A percentile compares a stretch with the other conserved stretches of the same genome.
These are phyloP conservation scores for Fregata magnificens DNA, from an alignment of 2,113 vertebrate genomes.

Conservation along the genomic window DNA sequence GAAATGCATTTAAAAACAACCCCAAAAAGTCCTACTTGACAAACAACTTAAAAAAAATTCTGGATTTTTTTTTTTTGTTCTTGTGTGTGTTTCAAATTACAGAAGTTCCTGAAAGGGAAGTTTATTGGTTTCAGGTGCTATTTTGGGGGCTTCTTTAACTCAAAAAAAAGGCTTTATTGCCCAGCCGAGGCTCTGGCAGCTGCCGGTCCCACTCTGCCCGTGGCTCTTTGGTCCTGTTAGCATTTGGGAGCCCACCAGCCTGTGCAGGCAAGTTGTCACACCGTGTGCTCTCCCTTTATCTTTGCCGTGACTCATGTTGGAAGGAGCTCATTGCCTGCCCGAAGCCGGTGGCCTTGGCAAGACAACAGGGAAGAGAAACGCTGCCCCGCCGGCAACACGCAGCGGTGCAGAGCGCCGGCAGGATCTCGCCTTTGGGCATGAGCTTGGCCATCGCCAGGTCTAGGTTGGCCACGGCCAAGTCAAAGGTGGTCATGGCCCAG, in stretches of 20 bases:
- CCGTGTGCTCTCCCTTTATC: neutral
- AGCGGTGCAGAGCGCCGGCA: rapidly evolving
- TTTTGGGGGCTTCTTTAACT: constrained; percentile 38
- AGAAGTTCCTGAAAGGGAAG: constrained; percentile 69
- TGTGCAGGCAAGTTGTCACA: neutral
- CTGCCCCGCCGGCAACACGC: rapidly evolving
- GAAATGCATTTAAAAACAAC: neutral
- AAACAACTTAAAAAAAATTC: neutral
- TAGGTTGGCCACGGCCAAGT: neutral
- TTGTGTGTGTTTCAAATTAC: constrained; percentile 55
- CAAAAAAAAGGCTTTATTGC: neutral
- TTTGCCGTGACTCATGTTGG: neutral
- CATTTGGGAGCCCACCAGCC: neutral
- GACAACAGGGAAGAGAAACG: rapidly evolving
- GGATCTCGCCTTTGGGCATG: rapidly evolving
- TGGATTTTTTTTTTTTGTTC: constrained; percentile 4
- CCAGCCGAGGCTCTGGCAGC: neutral
- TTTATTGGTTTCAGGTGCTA: constrained; percentile 68
- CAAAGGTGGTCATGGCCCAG: neutral
- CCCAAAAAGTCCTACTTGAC: neutral
- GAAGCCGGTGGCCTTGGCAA: neutral
- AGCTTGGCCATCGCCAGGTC: neutral
- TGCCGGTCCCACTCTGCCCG: rapidly evolving
- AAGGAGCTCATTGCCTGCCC: neutral
- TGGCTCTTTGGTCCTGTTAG: neutral